Percentiles rank a stretch among this genome's conserved stretches.
Conservation (phyloP, 2,113 vertebrate species). For the Promerops cafer region DNA sequence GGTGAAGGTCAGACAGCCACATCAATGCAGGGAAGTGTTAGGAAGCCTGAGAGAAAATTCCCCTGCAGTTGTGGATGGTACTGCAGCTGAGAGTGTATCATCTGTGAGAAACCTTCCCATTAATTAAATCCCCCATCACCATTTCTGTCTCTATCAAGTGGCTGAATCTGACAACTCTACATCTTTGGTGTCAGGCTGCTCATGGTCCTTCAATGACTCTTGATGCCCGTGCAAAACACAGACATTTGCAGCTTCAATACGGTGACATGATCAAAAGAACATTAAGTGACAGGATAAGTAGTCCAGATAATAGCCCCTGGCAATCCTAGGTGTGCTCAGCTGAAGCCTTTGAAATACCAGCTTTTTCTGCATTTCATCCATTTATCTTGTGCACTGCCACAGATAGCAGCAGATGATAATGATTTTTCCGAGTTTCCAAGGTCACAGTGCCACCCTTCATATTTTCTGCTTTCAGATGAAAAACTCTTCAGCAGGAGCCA, state of each 20-base stretch:
- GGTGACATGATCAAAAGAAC: background rate
- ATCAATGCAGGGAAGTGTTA: background rate
- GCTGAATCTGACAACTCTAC: background rate
- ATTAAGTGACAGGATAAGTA: slow-evolving; percentile 12
- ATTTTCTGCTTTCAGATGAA: background rate
- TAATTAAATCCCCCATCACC: background rate
- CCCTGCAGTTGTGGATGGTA: background rate
- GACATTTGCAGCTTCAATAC: background rate
- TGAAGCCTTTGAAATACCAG: background rate
- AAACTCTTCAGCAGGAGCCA: background rate
- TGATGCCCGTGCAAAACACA: background rate
- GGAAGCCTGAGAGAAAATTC: background rate
- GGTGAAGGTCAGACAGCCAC: background rate
- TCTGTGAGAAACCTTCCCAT: background rate
- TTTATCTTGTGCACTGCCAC: background rate
- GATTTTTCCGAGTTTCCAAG: background rate
- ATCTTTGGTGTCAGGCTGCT: background rate
- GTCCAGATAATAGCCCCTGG: background rate
- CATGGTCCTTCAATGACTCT: background rate
- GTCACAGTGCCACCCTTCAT: background rate
- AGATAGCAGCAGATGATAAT: background rate
- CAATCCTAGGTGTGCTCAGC: background rate
- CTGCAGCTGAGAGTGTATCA: background rate
- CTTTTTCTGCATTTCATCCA: background rate
- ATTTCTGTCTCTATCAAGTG: background rate